Evolutionary conservation across 1,140 invertebrate species (phyloP), one percentile per base, ranked within the genome.

Genomic region (Fopius arisanus): DNA sequence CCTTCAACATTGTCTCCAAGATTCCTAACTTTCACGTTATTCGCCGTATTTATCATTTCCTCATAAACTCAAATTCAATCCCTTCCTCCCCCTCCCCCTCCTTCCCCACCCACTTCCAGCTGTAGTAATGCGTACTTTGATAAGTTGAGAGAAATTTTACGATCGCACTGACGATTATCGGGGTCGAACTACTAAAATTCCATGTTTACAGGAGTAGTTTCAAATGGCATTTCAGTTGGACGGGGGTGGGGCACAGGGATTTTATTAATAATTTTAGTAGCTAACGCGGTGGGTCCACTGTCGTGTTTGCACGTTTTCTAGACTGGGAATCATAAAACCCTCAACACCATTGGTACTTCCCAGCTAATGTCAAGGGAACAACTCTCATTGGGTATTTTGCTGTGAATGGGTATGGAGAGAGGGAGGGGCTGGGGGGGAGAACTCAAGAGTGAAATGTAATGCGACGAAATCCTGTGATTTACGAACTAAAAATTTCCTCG

Each of bases 241-340:
- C 67, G 69, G 68, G 71, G 31, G 48, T 31, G 54, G 59, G 73
- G 43, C 43, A 48, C 14, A 78, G 84, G 72, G 78, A 83, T 83
- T 82, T 83, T 84, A 84, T 85, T 84, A 83, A 85, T 83, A 81
- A 85, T 82, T 83, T 84, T 82, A 85, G 41, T 78, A 70, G 66
- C 68, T 14, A 16, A 28, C 72, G 75, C 79, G 78, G 79, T 76
- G 77, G 67, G 48, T 67, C 67, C 43, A 48, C 43, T 48, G 43
- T 48, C 16, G 43, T 48, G 43, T 19, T 48, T 48, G 43, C 16
- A 48, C 43, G 43, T 19, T 48, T 48, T 48, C 43, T 48, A 48
- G 14, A 72, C 59, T 72, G 69, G 33, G 59, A 63, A 48, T 72
- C 70, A 74, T 78, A 76, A 78, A 78, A 78, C 59, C 70, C 70